These are phyloP conservation scores for Microplitis mediator DNA, from an alignment of 1,140 invertebrate species.

Conservation along the genomic window DNA sequence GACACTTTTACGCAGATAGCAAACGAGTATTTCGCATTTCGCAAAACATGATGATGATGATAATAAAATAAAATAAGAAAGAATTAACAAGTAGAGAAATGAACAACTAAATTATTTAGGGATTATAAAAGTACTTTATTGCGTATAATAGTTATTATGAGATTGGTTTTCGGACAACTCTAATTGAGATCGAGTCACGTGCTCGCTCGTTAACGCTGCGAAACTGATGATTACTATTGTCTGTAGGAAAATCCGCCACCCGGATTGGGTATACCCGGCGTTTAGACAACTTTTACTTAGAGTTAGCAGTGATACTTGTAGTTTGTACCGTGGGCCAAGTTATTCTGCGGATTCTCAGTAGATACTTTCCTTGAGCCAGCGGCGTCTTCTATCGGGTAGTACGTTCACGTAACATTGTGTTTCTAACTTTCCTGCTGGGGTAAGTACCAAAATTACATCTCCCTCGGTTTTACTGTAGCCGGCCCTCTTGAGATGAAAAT, in stretches of 20 bases:
- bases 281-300: background rate
- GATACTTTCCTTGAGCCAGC: conserved; percentile 36
- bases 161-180: background rate
- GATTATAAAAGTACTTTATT: background rate
- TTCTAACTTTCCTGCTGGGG: conserved; percentile 46
- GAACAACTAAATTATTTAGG: background rate
- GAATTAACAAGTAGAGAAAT: no score
- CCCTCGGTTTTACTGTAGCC: conserved; percentile 35
- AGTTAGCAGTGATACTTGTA: conserved; percentile 35
- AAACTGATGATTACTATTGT: conserved; percentile 15
- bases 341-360: conserved; percentile 43
- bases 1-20: background rate
- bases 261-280: background rate
- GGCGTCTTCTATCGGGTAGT: conserved; percentile 47
- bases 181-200: background rate
- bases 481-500: conserved; percentile 46
- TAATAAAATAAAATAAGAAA: no score
- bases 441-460: conserved; percentile 55
- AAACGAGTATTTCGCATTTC: no score
- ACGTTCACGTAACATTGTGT: conserved; percentile 56
- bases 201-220: background rate
- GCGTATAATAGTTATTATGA: background rate
- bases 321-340: conserved; percentile 32
- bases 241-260: background rate
- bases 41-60: no score